Conservation (phyloP, 1,140 invertebrate genomes). For the Dufourea novaeangliae region DNA sequence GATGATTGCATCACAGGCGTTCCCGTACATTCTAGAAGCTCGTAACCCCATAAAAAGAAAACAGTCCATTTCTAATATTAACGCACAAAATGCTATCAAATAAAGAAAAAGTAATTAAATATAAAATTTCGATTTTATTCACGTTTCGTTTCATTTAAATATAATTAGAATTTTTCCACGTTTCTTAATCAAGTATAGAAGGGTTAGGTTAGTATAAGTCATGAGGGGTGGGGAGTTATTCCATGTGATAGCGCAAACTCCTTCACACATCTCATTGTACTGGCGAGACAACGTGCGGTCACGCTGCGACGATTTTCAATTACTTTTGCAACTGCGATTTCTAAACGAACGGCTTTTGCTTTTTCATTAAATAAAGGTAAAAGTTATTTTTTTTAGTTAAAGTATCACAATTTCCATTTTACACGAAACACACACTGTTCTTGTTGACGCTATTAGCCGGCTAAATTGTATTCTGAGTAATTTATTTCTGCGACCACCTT, state of each 20-base stretch:
- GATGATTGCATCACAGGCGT: constrained; percentile 50
- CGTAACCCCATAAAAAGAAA: background rate
- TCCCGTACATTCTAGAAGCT: constrained; percentile 55
- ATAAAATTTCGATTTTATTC: background rate
- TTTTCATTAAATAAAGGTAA: constrained; percentile 35
- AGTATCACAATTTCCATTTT: background rate
- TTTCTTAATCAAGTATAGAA: background rate
- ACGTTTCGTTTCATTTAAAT: background rate
- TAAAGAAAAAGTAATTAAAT: background rate
- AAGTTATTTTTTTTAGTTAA: background rate
- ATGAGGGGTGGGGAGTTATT: background rate
- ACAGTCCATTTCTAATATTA: too few species aligned
- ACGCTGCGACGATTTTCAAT: constrained; percentile 56
- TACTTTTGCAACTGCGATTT: constrained; percentile 28
- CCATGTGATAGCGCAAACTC: constrained; percentile 67
- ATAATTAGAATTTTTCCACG: background rate
- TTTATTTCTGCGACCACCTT: background rate
- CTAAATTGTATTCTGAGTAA: background rate
- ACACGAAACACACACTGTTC: background rate
- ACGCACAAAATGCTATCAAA: background rate
- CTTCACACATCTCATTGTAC: constrained; percentile 57
- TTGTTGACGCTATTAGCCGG: background rate
- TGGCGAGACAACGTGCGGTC: constrained; percentile 69
- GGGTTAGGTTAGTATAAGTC: constrained; percentile 33
- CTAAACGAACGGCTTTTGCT: constrained; percentile 16